phyloP scores from a whole-genome alignment of 1,140 invertebrate genomes.

The Panulirus ornatus region DNA sequence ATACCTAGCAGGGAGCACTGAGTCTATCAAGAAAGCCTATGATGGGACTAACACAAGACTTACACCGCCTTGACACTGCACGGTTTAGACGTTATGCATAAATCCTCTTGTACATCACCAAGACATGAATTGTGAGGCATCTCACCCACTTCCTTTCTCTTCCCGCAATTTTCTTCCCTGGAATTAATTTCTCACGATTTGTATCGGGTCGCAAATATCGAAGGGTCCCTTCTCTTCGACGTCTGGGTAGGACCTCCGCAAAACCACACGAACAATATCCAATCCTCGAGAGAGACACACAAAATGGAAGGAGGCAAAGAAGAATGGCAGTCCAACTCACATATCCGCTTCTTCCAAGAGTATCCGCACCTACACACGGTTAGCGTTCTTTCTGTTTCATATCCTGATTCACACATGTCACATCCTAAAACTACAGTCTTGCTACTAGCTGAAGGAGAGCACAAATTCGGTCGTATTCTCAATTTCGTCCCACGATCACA shows the following conservation, averaged over 20 bases:
- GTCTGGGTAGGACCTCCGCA: too few species aligned
- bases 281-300: slow-evolving; percentile 42
- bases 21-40: too few species aligned
- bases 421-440: slow-evolving; percentile 63
- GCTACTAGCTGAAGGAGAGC: slow-evolving; percentile 51
- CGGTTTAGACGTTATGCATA: slow-evolving; percentile 41
- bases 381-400: slow-evolving; percentile 74
- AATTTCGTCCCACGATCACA: slow-evolving; percentile 71
- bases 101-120: slow-evolving; percentile 46
- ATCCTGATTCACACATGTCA: slow-evolving; percentile 75
- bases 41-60: background rate
- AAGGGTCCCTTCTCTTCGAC: too few species aligned
- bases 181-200: too few species aligned
- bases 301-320: slow-evolving; percentile 42
- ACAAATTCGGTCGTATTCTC: slow-evolving; percentile 68
- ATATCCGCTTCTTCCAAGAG: slow-evolving; percentile 74
- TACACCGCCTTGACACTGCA: background rate
- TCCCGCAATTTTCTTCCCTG: too few species aligned
- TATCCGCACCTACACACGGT: slow-evolving; percentile 74
- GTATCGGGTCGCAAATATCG: too few species aligned
- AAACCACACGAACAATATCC: background rate
- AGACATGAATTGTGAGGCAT: slow-evolving; percentile 24
- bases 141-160: background rate
- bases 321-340: slow-evolving; percentile 70
- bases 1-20: too few species aligned